Evolutionary conservation across 2,888 invertebrate species (phyloP), one percentile per base, ranked within the genome.

Genomic region (Pardosa pseudoannulata): DNA sequence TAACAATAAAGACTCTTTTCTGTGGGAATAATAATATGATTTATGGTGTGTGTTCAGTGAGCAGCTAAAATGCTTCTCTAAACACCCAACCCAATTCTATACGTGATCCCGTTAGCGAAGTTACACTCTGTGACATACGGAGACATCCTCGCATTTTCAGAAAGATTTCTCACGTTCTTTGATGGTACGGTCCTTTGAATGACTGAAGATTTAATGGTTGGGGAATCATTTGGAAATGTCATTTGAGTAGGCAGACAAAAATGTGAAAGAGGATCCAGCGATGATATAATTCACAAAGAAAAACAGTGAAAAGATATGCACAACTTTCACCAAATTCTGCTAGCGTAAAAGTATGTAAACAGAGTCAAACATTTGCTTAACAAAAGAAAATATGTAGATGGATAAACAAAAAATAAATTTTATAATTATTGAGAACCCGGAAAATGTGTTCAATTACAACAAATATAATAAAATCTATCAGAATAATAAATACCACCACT

Each of bases 151-250:
- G 7, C 46, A 2, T 46, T 46, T 46, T 9, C 46, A 6, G 2
- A 6, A 46, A 71, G 1, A 29, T 29, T 50, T 39, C 64, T 7
- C 74, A 64, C 64, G 36, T 16, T 62, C 39, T 28, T 36, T 31
- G 23, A 27, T 23, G 29, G 11, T 36, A 2, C 64, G 28, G 27
- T 56, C n/a, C 13, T 28, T n/a, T 72, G 3, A 11, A 1, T 29
- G n/a, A 19, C 27, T 19, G 11, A 62, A 64, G 32, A n/a, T 19
- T 74, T 23, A 39, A 62, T 64, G 74, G 64, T 74, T 74, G 74
- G 46, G n/a, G 39, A 36, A 32, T n/a, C 74, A 74, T 27, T 16
- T 28, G 64, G 62, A 74, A 64, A 74, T 36, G 36, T 19, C 36
- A n/a, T 46, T 64, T 36, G 36, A 31, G 31, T 74, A 28, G n/a